phyloP scores from a whole-genome alignment of 2,797 vertebrate species.

The Sebastes cheni region DNA sequence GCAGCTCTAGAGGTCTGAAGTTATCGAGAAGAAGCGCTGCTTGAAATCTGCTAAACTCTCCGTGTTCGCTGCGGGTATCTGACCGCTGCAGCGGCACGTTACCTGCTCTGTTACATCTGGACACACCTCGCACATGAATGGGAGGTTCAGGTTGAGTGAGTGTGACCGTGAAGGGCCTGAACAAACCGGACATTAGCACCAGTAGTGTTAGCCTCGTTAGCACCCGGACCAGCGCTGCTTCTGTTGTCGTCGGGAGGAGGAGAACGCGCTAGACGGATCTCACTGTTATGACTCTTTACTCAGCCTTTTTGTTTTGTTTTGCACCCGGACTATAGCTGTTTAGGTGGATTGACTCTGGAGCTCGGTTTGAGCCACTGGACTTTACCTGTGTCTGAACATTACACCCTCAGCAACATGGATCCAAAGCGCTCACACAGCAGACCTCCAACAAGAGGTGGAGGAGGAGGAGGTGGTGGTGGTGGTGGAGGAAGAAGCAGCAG shows the following conservation, averaged over 20 bases:
- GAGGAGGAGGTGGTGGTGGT: slow-evolving; percentile 13
- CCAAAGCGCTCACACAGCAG: slow-evolving; percentile 44
- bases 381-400: background rate
- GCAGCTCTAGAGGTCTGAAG: slow-evolving; percentile 42
- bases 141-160: background rate
- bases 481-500: slow-evolving; percentile 18
- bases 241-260: slow-evolving; percentile 36
- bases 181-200: slow-evolving; percentile 26
- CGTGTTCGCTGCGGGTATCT: background rate
- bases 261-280: background rate
- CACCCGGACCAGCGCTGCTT: slow-evolving; percentile 38
- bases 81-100: accelerated
- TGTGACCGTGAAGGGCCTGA: background rate
- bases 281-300: too few relatives aligned
- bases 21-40: slow-evolving; percentile 19
- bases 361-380: background rate
- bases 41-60: background rate
- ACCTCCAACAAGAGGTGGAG: background rate
- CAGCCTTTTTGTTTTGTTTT: background rate
- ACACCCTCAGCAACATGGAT: slow-evolving; percentile 58
- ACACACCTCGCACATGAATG: accelerated
- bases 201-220: slow-evolving; percentile 59
- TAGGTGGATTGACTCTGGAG: background rate
- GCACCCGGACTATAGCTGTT: background rate
- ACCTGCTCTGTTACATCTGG: accelerated